These are phyloP conservation scores for Darevskia nairensis DNA, from an alignment of 2,797 vertebrate genomes.

Conservation along the genomic window DNA sequence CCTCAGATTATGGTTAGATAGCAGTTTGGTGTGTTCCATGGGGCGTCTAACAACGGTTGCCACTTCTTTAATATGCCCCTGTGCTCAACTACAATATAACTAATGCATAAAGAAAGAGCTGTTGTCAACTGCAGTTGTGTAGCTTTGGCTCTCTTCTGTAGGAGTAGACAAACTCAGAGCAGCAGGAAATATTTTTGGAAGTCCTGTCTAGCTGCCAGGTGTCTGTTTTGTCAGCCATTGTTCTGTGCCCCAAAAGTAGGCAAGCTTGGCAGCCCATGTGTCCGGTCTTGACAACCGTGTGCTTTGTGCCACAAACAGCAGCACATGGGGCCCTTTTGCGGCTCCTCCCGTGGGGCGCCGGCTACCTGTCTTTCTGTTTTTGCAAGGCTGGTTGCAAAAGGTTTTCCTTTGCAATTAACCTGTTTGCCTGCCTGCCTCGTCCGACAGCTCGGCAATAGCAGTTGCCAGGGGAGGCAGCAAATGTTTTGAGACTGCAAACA, in stretches of 20 bases:
- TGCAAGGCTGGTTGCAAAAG: neutral
- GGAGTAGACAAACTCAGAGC: neutral
- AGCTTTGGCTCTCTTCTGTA: neutral
- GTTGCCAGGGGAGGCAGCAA: accelerated
- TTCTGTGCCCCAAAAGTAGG: neutral
- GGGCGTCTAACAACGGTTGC: neutral
- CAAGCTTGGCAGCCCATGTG: accelerated
- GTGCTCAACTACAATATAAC: neutral
- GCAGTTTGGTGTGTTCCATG: neutral
- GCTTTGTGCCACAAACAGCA: neutral
- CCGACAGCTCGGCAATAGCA: accelerated
- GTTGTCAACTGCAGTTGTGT: neutral
- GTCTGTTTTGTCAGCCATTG: neutral
- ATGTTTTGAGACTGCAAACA: conserved; percentile 6
- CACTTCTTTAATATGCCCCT: too few relatives aligned
- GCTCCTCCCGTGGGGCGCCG: accelerated
- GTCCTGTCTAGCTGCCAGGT: neutral
- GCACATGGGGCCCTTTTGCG: accelerated
- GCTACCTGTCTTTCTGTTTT: conserved; percentile 9
- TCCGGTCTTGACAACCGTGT: neutral
- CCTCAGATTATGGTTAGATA: neutral
- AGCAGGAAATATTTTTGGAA: neutral
- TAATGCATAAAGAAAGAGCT: too few relatives aligned
- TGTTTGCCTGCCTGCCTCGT: accelerated
- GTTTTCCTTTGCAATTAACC: neutral